Evolutionary conservation across 1,140 invertebrate genomes (phyloP), one percentile per base, ranked within the genome.

Genomic region (Octopus bimaculoides): DNA sequence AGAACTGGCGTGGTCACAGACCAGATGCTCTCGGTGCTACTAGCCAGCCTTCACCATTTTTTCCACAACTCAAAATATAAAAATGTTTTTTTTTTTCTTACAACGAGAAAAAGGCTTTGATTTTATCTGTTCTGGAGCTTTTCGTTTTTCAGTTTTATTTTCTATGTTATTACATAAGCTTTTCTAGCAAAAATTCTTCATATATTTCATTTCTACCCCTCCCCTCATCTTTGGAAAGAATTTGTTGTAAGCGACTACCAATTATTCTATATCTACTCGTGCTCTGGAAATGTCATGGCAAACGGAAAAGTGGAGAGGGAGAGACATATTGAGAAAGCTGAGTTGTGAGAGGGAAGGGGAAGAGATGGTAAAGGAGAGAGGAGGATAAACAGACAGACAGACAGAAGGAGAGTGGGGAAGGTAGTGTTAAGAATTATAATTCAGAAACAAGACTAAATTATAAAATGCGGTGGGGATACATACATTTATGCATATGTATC

Each of bases 1-100:
- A 85, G 84, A 85, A 61, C 79, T 81, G 73, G 56, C 82, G 84
- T 74, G 82, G 80, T 8, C 41, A 41, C 52, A 74, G 54, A 55
- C 26, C 75, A 75, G 77, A n/a, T 66, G 17, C 61, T 77, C 41
- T 52, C 54, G 52, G 20, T 77, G 54, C 5, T 52, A 52, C 8
- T 41, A 75, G 9, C 20, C 52, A 53, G 41, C 17, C 73, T 52
- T 52, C 69, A 71, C 78, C 53, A 53, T 69, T 52, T 69, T 69
- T n/a, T 56, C 17, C 69, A 9, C 66, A 14, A 56, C 14, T 20
- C 12, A 9, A 14, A 10, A 52, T n/a, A 10, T 66, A n/a, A 10
- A 77, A 56, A 54, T 17, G 14, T 52, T 20, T 52, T 66, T 69
- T 53, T 53, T 5, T 71, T 54, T 14, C 17, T 9, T 14, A 69